Percentiles rank a stretch among this genome's conserved stretches.
phyloP scores from a whole-genome alignment of 2,797 vertebrate genomes.

The Columba guinea region DNA sequence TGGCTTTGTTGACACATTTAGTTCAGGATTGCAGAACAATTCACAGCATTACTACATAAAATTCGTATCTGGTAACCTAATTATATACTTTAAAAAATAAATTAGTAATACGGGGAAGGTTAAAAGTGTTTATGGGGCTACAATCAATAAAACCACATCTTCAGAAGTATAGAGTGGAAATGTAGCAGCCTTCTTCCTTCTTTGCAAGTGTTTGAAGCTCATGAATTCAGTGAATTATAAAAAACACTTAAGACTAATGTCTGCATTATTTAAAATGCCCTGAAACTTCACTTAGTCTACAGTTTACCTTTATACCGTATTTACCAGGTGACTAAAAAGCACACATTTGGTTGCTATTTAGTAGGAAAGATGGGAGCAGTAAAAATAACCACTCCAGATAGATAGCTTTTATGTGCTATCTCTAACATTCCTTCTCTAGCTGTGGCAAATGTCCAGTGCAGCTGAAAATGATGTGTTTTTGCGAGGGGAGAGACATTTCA shows the following conservation, averaged over 20 bases:
- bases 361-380: not conserved
- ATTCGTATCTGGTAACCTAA: not conserved
- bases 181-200: not conserved
- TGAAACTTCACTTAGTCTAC: not conserved
- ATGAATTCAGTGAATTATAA: not conserved
- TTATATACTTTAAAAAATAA: not conserved
- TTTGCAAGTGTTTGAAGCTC: not conserved
- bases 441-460: not conserved
- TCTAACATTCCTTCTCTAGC: not conserved
- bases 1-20: not conserved
- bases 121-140: not conserved
- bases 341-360: not conserved
- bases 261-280: not conserved
- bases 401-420: rapidly evolving
- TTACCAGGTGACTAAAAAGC: not conserved
- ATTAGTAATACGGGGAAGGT: not conserved
- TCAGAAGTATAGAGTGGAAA: not conserved
- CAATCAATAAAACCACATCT: not conserved
- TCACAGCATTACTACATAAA: not conserved
- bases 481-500: not conserved
- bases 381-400: not conserved
- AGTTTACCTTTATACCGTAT: not conserved
- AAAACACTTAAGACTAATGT: not conserved
- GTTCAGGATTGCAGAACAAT: not conserved
- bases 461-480: not conserved